Base-by-base conservation (phyloP, 2,888 invertebrate species). In the Galerucella pusilla region DNA sequence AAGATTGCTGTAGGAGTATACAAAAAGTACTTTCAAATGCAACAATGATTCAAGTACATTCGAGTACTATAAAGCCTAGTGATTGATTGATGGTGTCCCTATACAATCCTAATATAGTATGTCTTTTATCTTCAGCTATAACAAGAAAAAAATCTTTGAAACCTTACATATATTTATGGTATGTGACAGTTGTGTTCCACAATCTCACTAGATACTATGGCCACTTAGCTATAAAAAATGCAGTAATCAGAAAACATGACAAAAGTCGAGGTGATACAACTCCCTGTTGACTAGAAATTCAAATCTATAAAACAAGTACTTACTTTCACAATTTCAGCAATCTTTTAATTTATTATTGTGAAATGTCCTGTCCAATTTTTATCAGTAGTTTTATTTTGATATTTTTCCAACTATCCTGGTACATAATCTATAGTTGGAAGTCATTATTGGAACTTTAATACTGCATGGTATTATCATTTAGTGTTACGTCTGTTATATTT, bases 1-100 rank as follows among this genome's bases (percentile, higher is more conserved):
- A 54, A 54, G 54, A 54, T 54, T 16, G 54, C 5, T 54, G 54
- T 54, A 54, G n/a, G n/a, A n/a, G n/a, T 16, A 54, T 54, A 54
- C 14, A 14, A 54, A n/a, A 14, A n/a, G 7, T 54, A 16, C 54
- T 49, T 49, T 49, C 10, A 35, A 35, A 35, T 35, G 35, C 46
- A 14, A 11, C 12, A 49, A 2, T 49, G 12, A 49, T 49, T 49
- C 46, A 49, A 49, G 12, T 49, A 35, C 7, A 35, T 7, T 35
- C 7, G 35, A 7, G 7, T 35, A 35, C 35, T 35, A 35, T 35
- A 7, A 0, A 35, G 35, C 35, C 35, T 35, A 7, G 35, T 5
- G 35, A 35, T 35, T 35, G 7, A 35, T 35, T 28, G 28, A 28
- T 35, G 35, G 7, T 35, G 0, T 6, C 35, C 35, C 35, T 35